Evolutionary conservation across 1,140 invertebrate genomes (phyloP).

Genomic region (Oreohelix idahoensis): DNA sequence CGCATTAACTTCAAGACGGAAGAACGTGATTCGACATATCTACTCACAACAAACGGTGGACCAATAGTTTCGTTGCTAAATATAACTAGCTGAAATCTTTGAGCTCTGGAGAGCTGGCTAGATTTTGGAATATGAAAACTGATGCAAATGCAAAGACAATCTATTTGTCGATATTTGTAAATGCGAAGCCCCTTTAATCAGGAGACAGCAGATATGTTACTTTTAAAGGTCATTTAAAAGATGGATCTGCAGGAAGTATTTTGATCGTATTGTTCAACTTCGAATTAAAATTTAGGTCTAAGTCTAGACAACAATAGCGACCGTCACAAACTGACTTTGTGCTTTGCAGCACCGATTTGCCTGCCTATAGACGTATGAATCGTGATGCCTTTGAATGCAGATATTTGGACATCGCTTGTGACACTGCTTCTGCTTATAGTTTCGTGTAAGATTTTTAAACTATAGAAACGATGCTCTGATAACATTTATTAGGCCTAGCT

Average conservation of each 20-base stretch:
- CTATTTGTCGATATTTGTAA: neutral
- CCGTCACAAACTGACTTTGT: neutral
- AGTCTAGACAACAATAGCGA: neutral
- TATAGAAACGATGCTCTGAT: too few species aligned
- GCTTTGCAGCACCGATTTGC: too few species aligned
- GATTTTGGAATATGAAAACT: too few species aligned
- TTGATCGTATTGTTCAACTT: neutral
- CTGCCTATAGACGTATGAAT: neutral
- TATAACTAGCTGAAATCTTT: neutral
- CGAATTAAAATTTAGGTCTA: neutral
- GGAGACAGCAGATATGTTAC: neutral
- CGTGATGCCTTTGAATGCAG: neutral
- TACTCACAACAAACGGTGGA: neutral
- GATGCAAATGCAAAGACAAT: too few species aligned
- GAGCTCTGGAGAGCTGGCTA: neutral
- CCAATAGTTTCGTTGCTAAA: neutral
- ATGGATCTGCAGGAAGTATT: neutral
- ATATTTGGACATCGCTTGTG: neutral
- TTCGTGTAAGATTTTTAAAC: neutral
- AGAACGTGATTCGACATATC: neutral
- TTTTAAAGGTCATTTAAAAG: neutral
- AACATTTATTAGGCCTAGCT: too few species aligned
- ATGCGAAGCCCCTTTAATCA: neutral
- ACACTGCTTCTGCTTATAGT: neutral
- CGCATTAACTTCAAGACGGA: neutral